phyloP scores from a whole-genome alignment of 1,140 invertebrate genomes.

The Eubasilissa regina region DNA sequence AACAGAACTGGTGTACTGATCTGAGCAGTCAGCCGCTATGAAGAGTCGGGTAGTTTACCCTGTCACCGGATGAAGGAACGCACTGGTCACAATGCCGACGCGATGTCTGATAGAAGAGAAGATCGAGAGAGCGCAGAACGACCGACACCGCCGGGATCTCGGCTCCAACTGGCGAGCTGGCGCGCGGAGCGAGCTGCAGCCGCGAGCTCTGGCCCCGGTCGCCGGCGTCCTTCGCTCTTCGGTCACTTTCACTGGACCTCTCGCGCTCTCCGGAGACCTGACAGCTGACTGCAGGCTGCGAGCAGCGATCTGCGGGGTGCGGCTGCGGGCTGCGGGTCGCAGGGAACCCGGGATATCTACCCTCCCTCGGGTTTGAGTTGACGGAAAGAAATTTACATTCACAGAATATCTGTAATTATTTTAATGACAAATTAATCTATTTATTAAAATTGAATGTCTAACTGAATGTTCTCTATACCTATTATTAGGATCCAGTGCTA shows the following conservation, averaged over 20 bases:
- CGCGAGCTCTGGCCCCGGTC: background rate
- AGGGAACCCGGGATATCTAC: too few relatives aligned
- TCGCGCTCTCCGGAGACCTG: background rate
- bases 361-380: too few relatives aligned
- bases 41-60: background rate
- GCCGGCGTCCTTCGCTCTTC: constrained; percentile 14
- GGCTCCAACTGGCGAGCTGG: constrained; percentile 5
- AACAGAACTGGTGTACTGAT: background rate
- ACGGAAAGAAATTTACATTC: too few relatives aligned
- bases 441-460: too few relatives aligned
- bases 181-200: background rate
- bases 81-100: background rate
- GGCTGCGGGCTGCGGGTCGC: background rate
- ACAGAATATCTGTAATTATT: too few relatives aligned
- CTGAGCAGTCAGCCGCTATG: background rate
- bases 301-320: background rate
- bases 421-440: too few relatives aligned
- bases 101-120: background rate
- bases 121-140: constrained; percentile 11
- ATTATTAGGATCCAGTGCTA: too few relatives aligned
- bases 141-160: constrained; percentile 30
- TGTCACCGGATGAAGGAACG: background rate
- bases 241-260: constrained; percentile 15
- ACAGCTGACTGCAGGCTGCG: background rate
- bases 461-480: too few relatives aligned